phyloP scores from a whole-genome alignment of 2,113 vertebrate species.

The Panthera tigris region DNA sequence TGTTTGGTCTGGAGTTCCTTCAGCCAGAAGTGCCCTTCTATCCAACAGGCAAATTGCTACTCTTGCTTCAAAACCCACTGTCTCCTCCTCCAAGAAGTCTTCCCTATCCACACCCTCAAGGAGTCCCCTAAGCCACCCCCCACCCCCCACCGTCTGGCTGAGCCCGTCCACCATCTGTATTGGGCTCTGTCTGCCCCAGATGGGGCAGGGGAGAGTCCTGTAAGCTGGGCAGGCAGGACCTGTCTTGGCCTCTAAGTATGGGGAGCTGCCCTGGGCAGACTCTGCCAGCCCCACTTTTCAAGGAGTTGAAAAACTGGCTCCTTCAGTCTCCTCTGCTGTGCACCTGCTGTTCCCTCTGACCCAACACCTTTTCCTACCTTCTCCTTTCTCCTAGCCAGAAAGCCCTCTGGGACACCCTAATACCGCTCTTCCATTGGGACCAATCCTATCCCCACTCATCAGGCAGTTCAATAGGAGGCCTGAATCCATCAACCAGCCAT shows the following conservation, averaged over 20 bases:
- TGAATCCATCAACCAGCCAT: not conserved
- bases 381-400: not conserved
- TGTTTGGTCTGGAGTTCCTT: not conserved
- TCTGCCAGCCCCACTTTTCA: not conserved
- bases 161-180: not conserved
- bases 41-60: not conserved
- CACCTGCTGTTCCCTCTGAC: not conserved
- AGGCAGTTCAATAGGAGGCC: not conserved
- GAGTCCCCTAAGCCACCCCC: not conserved
- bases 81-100: not conserved
- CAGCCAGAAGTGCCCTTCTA: not conserved
- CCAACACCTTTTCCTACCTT: not conserved
- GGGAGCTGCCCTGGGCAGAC: not conserved
- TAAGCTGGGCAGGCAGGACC: not conserved
- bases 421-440: not conserved
- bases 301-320: not conserved
- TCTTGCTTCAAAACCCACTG: not conserved
- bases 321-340: not conserved
- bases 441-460: not conserved
- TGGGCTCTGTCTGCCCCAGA: not conserved
- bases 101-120: not conserved
- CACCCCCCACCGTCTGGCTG: not conserved
- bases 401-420: not conserved
- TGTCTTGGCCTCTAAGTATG: not conserved
- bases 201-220: not conserved